phyloP scores from a whole-genome alignment of 2,113 vertebrate genomes.

The Pitta sordida region DNA sequence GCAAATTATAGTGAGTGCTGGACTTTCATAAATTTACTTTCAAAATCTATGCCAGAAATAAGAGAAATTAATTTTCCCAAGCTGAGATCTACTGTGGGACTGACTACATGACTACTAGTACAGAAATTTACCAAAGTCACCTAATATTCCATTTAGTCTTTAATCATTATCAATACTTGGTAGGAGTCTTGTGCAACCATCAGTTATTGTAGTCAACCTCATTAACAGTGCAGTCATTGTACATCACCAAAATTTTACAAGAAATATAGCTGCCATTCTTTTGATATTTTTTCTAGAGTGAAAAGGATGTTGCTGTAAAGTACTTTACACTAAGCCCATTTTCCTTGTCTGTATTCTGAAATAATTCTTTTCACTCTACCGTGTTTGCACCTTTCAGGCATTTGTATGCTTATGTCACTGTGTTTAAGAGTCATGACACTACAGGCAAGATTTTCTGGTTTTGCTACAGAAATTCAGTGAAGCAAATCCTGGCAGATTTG shows the following conservation, averaged over 20 bases:
- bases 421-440: background rate
- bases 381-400: background rate
- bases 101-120: background rate
- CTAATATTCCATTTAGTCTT: background rate
- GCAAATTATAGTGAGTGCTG: background rate
- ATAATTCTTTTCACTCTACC: background rate
- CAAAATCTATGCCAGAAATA: background rate
- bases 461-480: conserved; percentile 48
- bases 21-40: background rate
- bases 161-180: background rate
- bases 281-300: background rate
- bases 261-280: background rate
- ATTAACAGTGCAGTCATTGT: background rate
- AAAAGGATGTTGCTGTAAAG: background rate
- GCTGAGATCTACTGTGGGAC: background rate
- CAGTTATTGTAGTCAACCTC: background rate
- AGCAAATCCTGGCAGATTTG: conserved; percentile 54
- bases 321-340: background rate
- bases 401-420: conserved; percentile 3
- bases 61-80: background rate
- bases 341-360: background rate
- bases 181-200: background rate
- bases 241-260: background rate
- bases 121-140: background rate
- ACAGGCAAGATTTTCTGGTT: conserved; percentile 57